Conservation (phyloP, 2,113 vertebrate species). For the Microcebus griseorufus region DNA sequence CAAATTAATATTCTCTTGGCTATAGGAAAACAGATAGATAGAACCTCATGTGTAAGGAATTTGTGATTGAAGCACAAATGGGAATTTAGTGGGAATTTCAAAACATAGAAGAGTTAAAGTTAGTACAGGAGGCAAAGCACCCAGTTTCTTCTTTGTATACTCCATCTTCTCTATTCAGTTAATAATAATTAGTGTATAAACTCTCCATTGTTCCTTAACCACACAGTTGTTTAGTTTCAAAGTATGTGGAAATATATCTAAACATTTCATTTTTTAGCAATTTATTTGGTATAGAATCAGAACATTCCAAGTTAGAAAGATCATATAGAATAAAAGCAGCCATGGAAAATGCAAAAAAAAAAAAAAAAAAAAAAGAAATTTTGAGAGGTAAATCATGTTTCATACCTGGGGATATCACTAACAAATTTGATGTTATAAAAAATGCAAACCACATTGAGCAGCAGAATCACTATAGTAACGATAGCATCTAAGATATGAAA, state of each 20-base stretch:
- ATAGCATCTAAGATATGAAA: slow-evolving; percentile 91
- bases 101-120: not conserved
- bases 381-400: not conserved
- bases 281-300: not conserved
- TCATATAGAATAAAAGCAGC: not conserved
- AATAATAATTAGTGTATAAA: not conserved
- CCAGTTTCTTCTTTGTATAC: not conserved
- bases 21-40: not conserved
- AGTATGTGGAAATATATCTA: not conserved
- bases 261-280: slow-evolving; percentile 4
- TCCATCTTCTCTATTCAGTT: not conserved
- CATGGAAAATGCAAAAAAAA: not conserved
- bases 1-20: not conserved
- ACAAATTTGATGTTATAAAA: slow-evolving; percentile 83
- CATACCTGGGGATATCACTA: slow-evolving; percentile 91
- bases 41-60: not conserved
- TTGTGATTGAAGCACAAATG: not conserved
- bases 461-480: slow-evolving; percentile 88
- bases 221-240: slow-evolving; percentile 2
- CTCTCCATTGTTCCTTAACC: not conserved
- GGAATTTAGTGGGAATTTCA: not conserved
- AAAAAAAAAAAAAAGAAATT: not conserved
- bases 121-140: not conserved
- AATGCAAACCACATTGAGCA: slow-evolving; percentile 88
- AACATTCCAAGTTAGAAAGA: slow-evolving; percentile 1